Evolutionary conservation across 2,113 vertebrate species (phyloP), one percentile per base, ranked within the genome.

Genomic region (Sceloporus tristichus): DNA sequence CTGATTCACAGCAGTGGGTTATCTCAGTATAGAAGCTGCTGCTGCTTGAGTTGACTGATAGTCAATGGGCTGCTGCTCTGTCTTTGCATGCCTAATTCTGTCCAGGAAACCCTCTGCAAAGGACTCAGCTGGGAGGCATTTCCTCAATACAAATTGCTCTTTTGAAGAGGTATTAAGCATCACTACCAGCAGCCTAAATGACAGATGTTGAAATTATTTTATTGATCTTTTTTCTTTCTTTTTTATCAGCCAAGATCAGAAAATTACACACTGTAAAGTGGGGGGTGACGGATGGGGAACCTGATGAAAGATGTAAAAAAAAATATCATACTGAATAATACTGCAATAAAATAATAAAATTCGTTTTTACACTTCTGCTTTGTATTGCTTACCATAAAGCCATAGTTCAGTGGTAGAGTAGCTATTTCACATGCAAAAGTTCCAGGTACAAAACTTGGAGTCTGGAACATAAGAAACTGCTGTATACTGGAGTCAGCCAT

Each of bases 111-210:
- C 13, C 23, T 27, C 34, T 42, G 25, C 8, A 59, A 62, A 21
- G 19, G 54, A 59, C 34, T 42, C 53, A 59, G 23, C 54, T 29
- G 6, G 53, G 53, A 85, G 10, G 23, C 25, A 59, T 81, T 29
- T 81, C 38, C 25, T 48, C 54, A 74, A 21, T 81, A 74, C 34
- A n/a, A 74, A 74, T 42, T 34, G 27, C 68, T 74, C 53, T 18
- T 87, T 87, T 82, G n/a, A 75, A 87, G 65, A 65, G 14, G 59
- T 66, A 27, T 74, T 82, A 65, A 34, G 5, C 27, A 71, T 76
- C 56, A 53, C 23, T 25, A 82, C 79, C 19, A 34, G 29, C n/a
- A 75, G 11, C 25, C 54, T 62, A 75, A 82, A 82, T 54, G 75
- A 75, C 19, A 48, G 5, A 75, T 77, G 73, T n/a, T 77, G 21